Percentiles rank a stretch among this genome's conserved stretches.
phyloP scores from a whole-genome alignment of 2,888 invertebrate species.

The Hedychridium roseum region DNA sequence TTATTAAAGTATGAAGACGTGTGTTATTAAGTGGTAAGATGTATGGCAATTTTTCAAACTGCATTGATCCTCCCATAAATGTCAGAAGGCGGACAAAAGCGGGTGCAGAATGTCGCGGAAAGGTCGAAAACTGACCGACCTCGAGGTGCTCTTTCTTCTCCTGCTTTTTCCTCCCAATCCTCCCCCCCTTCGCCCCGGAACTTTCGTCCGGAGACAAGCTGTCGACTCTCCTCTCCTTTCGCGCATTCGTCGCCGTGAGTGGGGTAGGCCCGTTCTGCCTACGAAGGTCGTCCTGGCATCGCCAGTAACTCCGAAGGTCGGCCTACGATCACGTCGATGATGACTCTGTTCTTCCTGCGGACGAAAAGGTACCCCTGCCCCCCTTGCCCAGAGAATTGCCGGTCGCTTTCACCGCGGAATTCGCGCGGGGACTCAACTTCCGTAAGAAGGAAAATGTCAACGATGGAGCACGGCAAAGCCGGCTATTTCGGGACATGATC shows the following conservation, averaged over 20 bases:
- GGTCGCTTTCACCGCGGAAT: slow-evolving; percentile 14
- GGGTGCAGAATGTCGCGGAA: slow-evolving; percentile 18
- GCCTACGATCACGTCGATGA: neutral
- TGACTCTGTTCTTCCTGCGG: neutral
- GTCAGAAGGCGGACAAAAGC: neutral
- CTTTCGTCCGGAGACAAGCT: slow-evolving; percentile 17
- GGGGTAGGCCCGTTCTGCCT: neutral
- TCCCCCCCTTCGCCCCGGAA: slow-evolving; percentile 11
- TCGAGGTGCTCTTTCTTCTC: slow-evolving; percentile 14
- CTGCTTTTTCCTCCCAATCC: neutral
- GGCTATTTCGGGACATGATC: too few species aligned
- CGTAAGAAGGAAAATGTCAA: too few species aligned
- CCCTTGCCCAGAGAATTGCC: slow-evolving; percentile 7
- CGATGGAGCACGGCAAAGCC: too few species aligned
- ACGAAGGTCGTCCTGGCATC: slow-evolving; percentile 25
- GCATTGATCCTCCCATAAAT: neutral
- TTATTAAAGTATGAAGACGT: too few species aligned
- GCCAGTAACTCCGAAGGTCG: slow-evolving; percentile 24
- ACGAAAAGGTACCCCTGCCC: neutral
- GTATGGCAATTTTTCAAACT: neutral
- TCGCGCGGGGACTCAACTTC: too few species aligned
- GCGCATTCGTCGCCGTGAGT: slow-evolving; percentile 22
- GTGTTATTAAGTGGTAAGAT: neutral
- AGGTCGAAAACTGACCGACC: slow-evolving; percentile 43
- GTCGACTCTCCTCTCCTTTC: slow-evolving; percentile 26